Percentiles rank a stretch among this genome's conserved stretches.
Evolutionary conservation across 2,888 invertebrate species (phyloP).

Genomic region (Balanococcus diminutus): DNA sequence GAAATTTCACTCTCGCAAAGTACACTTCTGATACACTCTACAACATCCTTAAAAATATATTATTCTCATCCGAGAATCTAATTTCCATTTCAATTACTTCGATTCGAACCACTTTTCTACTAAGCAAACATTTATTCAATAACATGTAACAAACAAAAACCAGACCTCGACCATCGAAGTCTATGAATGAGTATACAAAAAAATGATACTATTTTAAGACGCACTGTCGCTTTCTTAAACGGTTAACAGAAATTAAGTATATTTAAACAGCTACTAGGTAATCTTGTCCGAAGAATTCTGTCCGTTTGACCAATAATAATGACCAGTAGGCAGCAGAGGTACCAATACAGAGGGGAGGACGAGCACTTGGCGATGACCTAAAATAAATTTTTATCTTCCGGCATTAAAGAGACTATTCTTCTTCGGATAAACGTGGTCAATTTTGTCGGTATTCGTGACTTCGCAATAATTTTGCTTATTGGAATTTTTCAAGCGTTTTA

Average conservation of each 20-base stretch:
- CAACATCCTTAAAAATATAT: too few species aligned
- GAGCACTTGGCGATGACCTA: constrained; percentile 34
- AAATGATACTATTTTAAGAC: constrained; percentile 14
- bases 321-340: not conserved
- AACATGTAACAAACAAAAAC: not conserved
- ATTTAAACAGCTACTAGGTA: constrained; percentile 20
- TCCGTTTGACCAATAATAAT: not conserved
- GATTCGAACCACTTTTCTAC: not conserved
- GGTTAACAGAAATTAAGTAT: not conserved
- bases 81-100: not conserved
- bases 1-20: too few species aligned
- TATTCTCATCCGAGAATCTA: not conserved
- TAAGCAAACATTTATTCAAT: not conserved
- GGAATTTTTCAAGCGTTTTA: constrained; percentile 46
- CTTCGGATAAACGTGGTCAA: constrained; percentile 44
- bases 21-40: not conserved
- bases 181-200: not conserved
- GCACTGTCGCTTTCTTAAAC: constrained; percentile 42
- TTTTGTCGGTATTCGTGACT: constrained; percentile 49
- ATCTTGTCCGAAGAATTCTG: constrained; percentile 3
- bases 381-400: constrained; percentile 41
- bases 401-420: constrained; percentile 41
- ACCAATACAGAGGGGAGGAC: too few species aligned
- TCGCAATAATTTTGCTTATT: constrained; percentile 42
- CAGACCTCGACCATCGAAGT: not conserved